A percentile compares a stretch with the other conserved stretches of the same genome.
Conservation (phyloP, 2,113 vertebrate genomes). For the Bungarus multicinctus region DNA sequence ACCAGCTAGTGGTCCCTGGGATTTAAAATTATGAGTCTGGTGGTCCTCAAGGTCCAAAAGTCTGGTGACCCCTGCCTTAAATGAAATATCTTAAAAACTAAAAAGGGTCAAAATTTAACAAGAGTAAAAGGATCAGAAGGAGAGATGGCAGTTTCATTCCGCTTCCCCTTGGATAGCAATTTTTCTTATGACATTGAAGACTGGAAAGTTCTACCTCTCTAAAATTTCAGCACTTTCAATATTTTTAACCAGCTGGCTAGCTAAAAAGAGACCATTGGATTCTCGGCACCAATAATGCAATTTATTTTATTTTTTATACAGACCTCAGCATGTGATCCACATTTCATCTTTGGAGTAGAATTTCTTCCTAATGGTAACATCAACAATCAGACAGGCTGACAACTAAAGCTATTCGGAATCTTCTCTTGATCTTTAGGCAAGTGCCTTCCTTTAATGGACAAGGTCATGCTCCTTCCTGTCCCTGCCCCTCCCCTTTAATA, state of each 20-base stretch:
- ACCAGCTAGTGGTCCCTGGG: too few species aligned
- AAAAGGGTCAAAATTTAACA: background rate
- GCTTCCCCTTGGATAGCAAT: background rate
- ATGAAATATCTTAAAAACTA: background rate
- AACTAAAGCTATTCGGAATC: constrained; percentile 19
- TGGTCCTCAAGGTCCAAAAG: too few species aligned
- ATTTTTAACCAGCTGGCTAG: background rate
- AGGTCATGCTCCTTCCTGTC: constrained; percentile 3
- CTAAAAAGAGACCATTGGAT: background rate
- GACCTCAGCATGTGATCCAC: background rate
- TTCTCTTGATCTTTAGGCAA: background rate
- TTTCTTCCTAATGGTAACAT: constrained; percentile 19
- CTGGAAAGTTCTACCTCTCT: background rate
- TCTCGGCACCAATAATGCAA: background rate
- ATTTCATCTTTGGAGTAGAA: background rate
- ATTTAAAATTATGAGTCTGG: too few species aligned
- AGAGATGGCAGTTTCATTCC: background rate
- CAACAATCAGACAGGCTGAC: constrained; percentile 14
- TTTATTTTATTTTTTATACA: background rate
- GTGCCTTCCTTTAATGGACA: background rate
- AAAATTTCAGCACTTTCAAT: background rate
- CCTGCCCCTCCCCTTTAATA: background rate
- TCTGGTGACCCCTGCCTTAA: background rate
- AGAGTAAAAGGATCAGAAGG: background rate
- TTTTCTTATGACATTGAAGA: background rate